Conservation (phyloP, 2,797 vertebrate genomes). For the Falco naumanni region DNA sequence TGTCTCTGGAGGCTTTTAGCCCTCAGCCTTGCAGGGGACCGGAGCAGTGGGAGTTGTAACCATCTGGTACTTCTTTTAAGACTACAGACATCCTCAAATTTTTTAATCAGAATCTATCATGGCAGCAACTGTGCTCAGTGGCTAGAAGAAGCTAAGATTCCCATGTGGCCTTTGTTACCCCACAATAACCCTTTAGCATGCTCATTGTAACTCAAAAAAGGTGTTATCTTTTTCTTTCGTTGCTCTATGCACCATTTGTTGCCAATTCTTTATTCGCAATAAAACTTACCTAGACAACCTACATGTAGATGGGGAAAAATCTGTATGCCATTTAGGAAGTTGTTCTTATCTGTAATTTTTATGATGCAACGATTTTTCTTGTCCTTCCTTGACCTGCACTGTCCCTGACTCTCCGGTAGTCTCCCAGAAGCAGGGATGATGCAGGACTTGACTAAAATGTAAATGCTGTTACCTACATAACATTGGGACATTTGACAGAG, state of each 20-base stretch:
- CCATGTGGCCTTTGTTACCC: neutral
- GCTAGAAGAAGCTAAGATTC: neutral
- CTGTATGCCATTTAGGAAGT: neutral
- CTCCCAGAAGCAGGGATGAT: neutral
- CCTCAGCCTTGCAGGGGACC: neutral
- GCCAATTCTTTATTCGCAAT: neutral
- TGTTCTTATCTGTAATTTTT: neutral
- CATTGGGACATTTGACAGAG: neutral
- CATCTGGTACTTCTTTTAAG: neutral
- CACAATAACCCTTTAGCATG: neutral
- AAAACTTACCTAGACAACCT: neutral
- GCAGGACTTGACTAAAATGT: neutral
- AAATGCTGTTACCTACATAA: neutral
- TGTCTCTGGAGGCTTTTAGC: neutral
- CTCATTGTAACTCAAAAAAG: neutral
- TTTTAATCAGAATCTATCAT: neutral
- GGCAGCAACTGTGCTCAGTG: neutral
- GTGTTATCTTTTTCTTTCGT: neutral
- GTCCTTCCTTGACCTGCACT: neutral
- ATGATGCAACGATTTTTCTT: neutral
- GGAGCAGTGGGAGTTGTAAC: neutral
- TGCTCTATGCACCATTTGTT: neutral
- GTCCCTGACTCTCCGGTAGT: neutral
- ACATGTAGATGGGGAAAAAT: neutral
- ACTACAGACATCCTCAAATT: neutral